These are phyloP conservation scores for Mionectes macconnelli DNA, from an alignment of 2,113 vertebrate genomes.

Conservation along the genomic window DNA sequence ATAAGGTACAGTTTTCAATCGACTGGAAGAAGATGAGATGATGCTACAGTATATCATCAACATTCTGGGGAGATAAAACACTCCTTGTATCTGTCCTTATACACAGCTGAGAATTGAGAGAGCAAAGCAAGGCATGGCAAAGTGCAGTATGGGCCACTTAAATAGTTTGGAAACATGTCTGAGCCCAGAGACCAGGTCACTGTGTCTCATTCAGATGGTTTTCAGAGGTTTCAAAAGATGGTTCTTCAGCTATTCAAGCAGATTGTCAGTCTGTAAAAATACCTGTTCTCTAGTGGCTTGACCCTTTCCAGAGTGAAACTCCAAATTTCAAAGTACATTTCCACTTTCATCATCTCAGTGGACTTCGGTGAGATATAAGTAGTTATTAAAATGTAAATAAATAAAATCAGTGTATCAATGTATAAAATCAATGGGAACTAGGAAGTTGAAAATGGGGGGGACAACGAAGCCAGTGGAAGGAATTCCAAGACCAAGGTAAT, in stretches of 20 bases:
- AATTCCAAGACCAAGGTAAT: not conserved
- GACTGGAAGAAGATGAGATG: not conserved
- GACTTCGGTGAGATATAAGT: not conserved
- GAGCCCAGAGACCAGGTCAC: not conserved
- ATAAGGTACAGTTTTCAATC: not conserved
- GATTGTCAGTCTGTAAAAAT: not conserved
- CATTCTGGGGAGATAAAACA: not conserved
- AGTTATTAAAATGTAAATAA: not conserved
- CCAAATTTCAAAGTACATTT: not conserved
- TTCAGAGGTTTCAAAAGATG: not conserved
- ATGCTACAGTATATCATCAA: not conserved
- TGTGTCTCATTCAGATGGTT: not conserved
- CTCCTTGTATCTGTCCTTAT: not conserved
- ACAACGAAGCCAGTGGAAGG: not conserved
- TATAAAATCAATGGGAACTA: not conserved
- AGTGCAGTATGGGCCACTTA: not conserved
- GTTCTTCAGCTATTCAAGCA: not conserved
- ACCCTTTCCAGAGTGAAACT: not conserved
- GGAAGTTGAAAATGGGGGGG: fast-evolving
- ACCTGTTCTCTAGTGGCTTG: not conserved
- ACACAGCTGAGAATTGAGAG: not conserved
- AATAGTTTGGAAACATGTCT: not conserved
- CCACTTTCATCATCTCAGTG: not conserved
- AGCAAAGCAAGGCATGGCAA: not conserved
- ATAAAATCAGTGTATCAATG: not conserved